These are phyloP conservation scores for Meliscaeva auricollis DNA, from an alignment of 2,888 invertebrate species.

Conservation along the genomic window DNA sequence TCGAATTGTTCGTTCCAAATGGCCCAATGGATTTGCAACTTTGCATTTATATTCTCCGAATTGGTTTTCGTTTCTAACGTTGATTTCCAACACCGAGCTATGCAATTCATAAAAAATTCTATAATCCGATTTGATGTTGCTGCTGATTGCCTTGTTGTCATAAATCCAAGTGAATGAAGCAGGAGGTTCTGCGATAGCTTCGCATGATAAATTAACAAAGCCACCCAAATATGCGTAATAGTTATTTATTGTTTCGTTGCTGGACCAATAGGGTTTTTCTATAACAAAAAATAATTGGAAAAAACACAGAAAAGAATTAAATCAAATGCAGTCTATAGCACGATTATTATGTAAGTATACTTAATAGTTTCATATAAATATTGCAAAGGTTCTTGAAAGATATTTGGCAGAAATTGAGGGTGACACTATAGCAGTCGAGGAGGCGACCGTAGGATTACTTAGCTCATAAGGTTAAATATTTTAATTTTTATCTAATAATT, in stretches of 20 bases:
- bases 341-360: not conserved
- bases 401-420: too few species aligned
- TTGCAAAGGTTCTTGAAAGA: too few species aligned
- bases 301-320: not conserved
- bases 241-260: slow-evolving; percentile 80
- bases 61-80: slow-evolving; percentile 80
- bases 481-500: too few species aligned
- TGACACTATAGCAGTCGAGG: too few species aligned
- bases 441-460: too few species aligned
- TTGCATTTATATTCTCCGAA: slow-evolving; percentile 86
- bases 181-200: slow-evolving; percentile 85
- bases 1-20: slow-evolving; percentile 84
- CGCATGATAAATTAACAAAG: slow-evolving; percentile 87
- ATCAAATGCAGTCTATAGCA: too few species aligned
- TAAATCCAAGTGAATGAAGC: slow-evolving; percentile 85
- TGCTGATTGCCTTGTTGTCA: slow-evolving; percentile 81
- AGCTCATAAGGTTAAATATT: too few species aligned
- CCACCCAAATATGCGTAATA: slow-evolving; percentile 85
- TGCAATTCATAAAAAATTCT: slow-evolving; percentile 82
- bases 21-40: slow-evolving; percentile 85
- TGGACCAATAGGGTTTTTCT: slow-evolving; percentile 83
- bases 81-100: slow-evolving; percentile 82
- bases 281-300: slow-evolving; percentile 31
- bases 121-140: slow-evolving; percentile 79
- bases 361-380: too few species aligned